Conservation (phyloP, 2,888 invertebrate species). For the Leptarthrus brevirostris region DNA sequence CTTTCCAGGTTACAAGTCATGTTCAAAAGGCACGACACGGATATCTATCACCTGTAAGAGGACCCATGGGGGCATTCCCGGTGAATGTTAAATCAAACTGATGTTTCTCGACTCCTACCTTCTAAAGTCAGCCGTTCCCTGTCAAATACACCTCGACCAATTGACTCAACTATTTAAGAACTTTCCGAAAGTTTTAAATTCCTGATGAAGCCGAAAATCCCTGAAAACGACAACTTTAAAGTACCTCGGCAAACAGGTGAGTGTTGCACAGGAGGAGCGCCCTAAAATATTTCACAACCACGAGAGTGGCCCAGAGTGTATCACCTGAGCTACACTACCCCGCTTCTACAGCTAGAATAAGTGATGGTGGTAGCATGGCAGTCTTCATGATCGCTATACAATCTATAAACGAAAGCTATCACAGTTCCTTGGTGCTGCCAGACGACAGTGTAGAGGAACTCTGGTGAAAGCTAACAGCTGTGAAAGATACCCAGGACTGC, state of each 20-base stretch:
- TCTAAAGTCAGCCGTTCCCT: not conserved
- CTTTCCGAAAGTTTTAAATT: slow-evolving; percentile 38
- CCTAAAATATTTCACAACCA: too few relatives aligned
- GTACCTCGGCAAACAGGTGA: not conserved
- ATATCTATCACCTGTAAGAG: slow-evolving; percentile 37
- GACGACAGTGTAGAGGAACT: not conserved
- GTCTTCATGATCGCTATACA: not conserved
- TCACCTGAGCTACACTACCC: too few relatives aligned
- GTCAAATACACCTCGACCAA: slow-evolving; percentile 30
- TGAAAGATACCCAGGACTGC: slow-evolving; percentile 14
- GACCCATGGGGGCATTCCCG: slow-evolving; percentile 26
- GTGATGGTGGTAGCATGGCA: not conserved
- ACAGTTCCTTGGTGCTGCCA: not conserved
- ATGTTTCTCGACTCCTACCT: not conserved
- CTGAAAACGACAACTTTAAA: slow-evolving; percentile 38
- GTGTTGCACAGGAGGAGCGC: too few relatives aligned
- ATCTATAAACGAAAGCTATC: not conserved
- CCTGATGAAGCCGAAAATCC: slow-evolving; percentile 35
- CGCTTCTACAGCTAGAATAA: not conserved
- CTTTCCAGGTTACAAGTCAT: too few relatives aligned
- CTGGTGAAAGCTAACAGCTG: not conserved
- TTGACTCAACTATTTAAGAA: slow-evolving; percentile 42
- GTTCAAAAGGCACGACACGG: slow-evolving; percentile 13
- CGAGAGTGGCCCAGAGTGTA: too few relatives aligned
- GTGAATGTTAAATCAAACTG: slow-evolving; percentile 38